Evolutionary conservation across 2,888 invertebrate species (phyloP).

Genomic region (Conchocele bisecta): DNA sequence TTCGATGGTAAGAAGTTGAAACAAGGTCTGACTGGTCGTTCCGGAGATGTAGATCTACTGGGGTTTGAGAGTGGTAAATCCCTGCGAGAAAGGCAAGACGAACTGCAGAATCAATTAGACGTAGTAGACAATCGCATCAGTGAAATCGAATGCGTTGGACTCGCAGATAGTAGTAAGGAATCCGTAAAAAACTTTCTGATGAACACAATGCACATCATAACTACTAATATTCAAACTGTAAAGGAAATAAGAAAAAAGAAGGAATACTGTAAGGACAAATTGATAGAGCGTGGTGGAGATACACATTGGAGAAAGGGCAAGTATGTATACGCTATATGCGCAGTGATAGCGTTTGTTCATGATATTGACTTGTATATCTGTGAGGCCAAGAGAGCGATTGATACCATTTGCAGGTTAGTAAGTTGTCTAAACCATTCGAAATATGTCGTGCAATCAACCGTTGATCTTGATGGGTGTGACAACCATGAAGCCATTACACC

Average conservation of each 20-base stretch:
- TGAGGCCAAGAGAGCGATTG: not conserved
- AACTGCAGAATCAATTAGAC: not conserved
- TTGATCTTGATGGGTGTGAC: not conserved
- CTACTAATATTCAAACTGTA: constrained; percentile 1
- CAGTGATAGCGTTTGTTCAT: constrained; percentile 26
- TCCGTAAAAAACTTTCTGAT: too few species aligned
- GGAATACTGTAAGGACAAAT: constrained; percentile 41
- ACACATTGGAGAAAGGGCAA: constrained; percentile 33
- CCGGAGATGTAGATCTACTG: constrained; percentile 46
- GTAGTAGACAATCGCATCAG: not conserved
- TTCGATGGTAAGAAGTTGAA: constrained; percentile 56
- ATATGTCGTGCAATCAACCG: not conserved
- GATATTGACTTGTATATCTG: constrained; percentile 25
- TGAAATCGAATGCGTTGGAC: not conserved
- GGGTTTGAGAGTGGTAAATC: constrained; percentile 37
- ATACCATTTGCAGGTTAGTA: constrained; percentile 4
- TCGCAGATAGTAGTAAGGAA: not conserved
- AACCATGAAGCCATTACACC: not conserved
- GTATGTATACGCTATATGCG: constrained; percentile 31
- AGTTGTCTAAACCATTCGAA: not conserved
- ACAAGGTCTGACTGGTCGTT: constrained; percentile 29
- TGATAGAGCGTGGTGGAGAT: constrained; percentile 39
- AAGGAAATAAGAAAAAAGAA: constrained; percentile 30
- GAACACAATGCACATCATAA: not conserved
- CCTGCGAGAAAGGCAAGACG: constrained; percentile 8